phyloP scores from a whole-genome alignment of 2,888 invertebrate genomes.

The Drosophila longiperda region DNA sequence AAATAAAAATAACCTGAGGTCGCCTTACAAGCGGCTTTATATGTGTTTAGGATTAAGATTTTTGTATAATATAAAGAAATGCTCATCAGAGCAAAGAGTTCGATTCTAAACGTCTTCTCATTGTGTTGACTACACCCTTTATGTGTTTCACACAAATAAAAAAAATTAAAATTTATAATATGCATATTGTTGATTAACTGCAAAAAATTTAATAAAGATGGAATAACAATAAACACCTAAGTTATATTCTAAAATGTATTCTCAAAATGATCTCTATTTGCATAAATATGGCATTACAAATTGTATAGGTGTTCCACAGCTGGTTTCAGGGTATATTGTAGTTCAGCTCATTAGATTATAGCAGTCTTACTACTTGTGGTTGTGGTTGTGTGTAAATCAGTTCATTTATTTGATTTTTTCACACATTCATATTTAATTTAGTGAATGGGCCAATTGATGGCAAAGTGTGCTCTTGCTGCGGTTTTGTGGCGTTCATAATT shows the following conservation, averaged over 20 bases:
- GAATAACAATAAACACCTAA: background rate
- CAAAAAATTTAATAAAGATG: background rate
- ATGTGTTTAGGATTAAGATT: no score
- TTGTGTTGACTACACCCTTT: no score
- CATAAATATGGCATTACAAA: background rate
- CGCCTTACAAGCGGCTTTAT: no score
- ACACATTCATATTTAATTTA: constrained; percentile 11
- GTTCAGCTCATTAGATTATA: background rate
- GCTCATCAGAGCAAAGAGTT: no score
- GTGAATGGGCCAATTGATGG: constrained; percentile 36
- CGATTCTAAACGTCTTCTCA: no score
- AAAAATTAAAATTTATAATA: background rate
- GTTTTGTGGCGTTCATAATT: constrained; percentile 14
- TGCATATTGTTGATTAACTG: background rate
- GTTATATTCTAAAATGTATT: background rate
- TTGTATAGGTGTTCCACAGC: background rate
- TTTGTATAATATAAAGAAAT: no score
- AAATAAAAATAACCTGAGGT: no score
- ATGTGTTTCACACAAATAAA: no score
- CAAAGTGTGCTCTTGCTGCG: constrained; percentile 3
- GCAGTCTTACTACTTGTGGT: background rate
- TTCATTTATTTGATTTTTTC: constrained; percentile 28
- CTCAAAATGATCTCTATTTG: background rate
- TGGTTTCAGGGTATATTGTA: background rate
- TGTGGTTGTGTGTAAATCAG: constrained; percentile 21